Base-by-base conservation (phyloP, 2,797 vertebrate genomes). In the Tauraco hartlaubi region DNA sequence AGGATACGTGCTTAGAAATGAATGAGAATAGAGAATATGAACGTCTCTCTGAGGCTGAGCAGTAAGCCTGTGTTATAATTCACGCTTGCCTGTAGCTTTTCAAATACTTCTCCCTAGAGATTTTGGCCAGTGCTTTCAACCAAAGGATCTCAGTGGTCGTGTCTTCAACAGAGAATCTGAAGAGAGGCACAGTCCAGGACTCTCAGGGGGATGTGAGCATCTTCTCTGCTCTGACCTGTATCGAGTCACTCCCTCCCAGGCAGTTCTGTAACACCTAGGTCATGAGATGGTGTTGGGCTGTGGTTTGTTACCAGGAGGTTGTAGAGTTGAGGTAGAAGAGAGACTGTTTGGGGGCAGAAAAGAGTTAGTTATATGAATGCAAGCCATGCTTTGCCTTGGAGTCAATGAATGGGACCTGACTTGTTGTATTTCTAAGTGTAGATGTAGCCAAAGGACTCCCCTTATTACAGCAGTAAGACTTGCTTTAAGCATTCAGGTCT, bases 231-330 rank as follows among this genome's bases (percentile, higher is more conserved):
- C n/a, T 83, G 59, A 29, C 56, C 39, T 4, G 0, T 3, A 4
- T n/a, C 4, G 4, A 19, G 16, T 81, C 0, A 0, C 35, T 80
- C 10, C 6, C 22, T 91, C 37, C 9, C 17, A 26, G 31, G 10
- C 23, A 16, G 13, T 66, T 33, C 8, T 39, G 37, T 37, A 17
- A 59, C 14, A 39, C 14, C 9, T 41, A 13, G 29, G 21, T 48
- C 29, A 21, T 9, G 54, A 37, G 59, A 7, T 52, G 28, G 9
- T 77, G 8, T 37, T 51, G 39, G 55, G 25, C 71, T 89, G 1
- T 37, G n/a, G 35, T 31, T 81, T 22, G 2, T 46, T 85, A 29
- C 15, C 10, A n/a, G 49, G 21, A 64, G 15, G 3, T 43, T 59
- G 17, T 8, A 5, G 18, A 61, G 33, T 11, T 86, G 39, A 74